Evolutionary conservation across 2,113 vertebrate species (phyloP).

Genomic region (Athene cunicularia): DNA sequence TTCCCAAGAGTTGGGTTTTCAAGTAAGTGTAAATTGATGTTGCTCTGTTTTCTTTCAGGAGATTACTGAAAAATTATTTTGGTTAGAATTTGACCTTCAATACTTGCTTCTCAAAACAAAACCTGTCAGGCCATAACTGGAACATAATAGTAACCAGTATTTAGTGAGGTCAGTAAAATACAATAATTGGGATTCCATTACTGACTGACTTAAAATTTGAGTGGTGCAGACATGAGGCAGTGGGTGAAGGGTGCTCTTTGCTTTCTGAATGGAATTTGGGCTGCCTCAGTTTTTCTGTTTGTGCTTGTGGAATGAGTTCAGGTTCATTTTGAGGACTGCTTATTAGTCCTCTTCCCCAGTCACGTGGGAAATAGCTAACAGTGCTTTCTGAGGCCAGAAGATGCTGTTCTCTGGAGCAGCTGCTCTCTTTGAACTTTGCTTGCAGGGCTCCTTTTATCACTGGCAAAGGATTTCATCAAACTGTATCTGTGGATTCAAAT

Average conservation of each 20-base stretch:
- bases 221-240: background rate
- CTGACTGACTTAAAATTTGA: background rate
- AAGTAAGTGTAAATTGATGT: background rate
- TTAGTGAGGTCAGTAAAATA: background rate
- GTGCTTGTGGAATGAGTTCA: background rate
- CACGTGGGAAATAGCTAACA: background rate
- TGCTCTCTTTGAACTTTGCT: slow-evolving; percentile 9
- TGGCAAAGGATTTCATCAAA: background rate
- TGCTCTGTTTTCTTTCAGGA: background rate
- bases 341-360: background rate
- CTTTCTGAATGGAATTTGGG: background rate
- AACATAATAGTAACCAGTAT: background rate
- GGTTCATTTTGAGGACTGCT: background rate
- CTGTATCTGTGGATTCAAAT: background rate
- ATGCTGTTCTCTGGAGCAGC: slow-evolving; percentile 16
- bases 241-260: background rate
- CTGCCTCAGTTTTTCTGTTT: background rate
- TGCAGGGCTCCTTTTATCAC: slow-evolving; percentile 4
- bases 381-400: background rate
- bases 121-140: background rate
- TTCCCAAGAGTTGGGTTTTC: background rate
- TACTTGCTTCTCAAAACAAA: background rate
- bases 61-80: background rate
- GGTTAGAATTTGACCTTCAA: background rate
- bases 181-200: background rate